Conservation (phyloP, 2,888 invertebrate genomes). For the Sarcophaga rosellei region DNA sequence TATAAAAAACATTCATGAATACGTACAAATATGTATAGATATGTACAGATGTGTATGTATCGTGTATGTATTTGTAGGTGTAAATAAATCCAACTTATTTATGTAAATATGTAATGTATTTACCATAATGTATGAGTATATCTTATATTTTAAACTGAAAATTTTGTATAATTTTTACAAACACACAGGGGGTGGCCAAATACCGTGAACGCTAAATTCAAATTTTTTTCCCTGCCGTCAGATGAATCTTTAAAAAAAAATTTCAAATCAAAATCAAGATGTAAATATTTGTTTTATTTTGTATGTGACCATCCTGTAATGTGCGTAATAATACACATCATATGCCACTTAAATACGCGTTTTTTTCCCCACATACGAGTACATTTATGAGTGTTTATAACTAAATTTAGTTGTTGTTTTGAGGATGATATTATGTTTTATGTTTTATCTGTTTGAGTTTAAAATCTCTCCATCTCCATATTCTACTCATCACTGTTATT, state of each 20-base stretch:
- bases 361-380: background rate
- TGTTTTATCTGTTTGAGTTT: background rate
- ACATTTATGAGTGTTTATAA: background rate
- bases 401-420: slow-evolving; percentile 18
- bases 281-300: too few relatives aligned
- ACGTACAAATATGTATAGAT: background rate
- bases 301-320: too few relatives aligned
- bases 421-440: background rate
- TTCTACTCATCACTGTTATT: background rate
- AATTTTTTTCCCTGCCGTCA: too few relatives aligned
- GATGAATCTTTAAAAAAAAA: too few relatives aligned
- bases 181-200: too few relatives aligned
- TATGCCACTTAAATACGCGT: background rate
- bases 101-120: slow-evolving; percentile 53
- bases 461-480: background rate
- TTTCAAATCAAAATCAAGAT: too few relatives aligned
- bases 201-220: too few relatives aligned
- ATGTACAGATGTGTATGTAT: background rate
- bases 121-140: slow-evolving; percentile 48
- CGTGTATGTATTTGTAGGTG: background rate
- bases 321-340: background rate
- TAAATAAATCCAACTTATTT: slow-evolving; percentile 49
- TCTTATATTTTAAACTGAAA: background rate
- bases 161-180: too few relatives aligned
- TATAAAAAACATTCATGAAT: too few relatives aligned